phyloP scores from a whole-genome alignment of 2,113 vertebrate genomes.

The Cyrtonyx montezumae region DNA sequence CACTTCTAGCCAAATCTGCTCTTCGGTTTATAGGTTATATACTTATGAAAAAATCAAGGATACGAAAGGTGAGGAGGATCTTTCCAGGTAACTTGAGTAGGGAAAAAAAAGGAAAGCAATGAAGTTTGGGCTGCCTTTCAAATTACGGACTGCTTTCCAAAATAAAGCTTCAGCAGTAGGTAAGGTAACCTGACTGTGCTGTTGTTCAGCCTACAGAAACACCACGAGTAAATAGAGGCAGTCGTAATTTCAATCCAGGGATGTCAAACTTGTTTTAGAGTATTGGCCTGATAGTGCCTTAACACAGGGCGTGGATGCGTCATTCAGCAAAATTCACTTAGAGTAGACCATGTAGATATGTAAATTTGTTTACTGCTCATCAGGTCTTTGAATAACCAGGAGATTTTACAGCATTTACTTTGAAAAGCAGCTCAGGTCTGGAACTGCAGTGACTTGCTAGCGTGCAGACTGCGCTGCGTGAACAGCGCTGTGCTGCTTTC shows the following conservation, averaged over 20 bases:
- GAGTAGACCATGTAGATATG: neutral
- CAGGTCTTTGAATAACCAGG: neutral
- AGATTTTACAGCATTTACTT: neutral
- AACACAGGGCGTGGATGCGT: neutral
- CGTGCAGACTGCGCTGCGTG: neutral
- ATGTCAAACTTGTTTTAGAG: neutral
- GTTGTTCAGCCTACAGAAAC: neutral
- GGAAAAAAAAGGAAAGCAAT: neutral
- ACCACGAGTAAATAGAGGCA: neutral
- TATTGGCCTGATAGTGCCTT: neutral
- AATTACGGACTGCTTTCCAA: neutral
- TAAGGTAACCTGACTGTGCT: neutral
- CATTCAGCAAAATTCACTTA: neutral
- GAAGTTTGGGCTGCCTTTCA: neutral
- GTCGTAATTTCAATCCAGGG: neutral
- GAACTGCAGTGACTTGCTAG: neutral
- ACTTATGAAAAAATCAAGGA: neutral
- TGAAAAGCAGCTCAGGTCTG: neutral
- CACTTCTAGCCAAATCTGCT: neutral
- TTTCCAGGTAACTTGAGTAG: neutral
- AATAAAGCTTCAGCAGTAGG: neutral
- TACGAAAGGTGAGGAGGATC: neutral
- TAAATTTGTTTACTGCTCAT: neutral
- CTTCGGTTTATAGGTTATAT: neutral
- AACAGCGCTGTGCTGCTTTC: neutral